A percentile compares a stretch with the other conserved stretches of the same genome.
Evolutionary conservation across 2,113 vertebrate genomes (phyloP).

Genomic region (Austrofundulus limnaeus): DNA sequence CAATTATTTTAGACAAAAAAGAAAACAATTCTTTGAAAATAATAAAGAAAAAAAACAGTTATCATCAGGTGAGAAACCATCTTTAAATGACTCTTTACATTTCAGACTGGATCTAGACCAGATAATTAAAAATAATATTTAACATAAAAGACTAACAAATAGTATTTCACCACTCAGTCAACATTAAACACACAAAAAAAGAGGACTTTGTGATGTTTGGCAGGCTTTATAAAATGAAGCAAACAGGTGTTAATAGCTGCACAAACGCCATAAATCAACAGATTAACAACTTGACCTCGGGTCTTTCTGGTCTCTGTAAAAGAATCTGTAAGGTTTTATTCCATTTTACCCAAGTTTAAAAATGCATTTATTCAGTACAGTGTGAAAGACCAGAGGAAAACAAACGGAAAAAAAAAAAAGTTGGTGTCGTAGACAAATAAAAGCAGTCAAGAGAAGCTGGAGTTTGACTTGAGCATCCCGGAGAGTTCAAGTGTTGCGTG

Average conservation of each 20-base stretch:
- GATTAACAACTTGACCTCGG: conserved; percentile 26
- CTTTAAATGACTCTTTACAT: conserved; percentile 61
- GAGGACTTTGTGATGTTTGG: conserved; percentile 59
- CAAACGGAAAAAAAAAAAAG: conserved; percentile 5
- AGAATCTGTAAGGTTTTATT: conserved; percentile 38
- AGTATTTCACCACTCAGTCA: conserved; percentile 58
- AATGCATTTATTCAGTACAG: conserved; percentile 51
- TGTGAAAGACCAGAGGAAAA: conserved; percentile 55
- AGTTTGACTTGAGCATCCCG: too few species aligned
- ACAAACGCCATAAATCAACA: conserved; percentile 40
- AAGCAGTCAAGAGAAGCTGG: conserved; percentile 31
- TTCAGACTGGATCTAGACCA: conserved; percentile 53
- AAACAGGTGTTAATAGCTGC: conserved; percentile 37
- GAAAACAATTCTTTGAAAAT: conserved; percentile 61
- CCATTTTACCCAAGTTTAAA: conserved; percentile 51
- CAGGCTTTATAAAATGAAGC: conserved; percentile 57
- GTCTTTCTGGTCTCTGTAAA: conserved; percentile 22
- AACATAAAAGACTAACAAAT: conserved; percentile 68
- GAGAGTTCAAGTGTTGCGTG: conserved; percentile 47
- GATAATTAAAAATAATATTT: conserved; percentile 46
- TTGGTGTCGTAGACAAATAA: conserved; percentile 54
- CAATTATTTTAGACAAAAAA: conserved; percentile 61
- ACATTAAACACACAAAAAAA: conserved; percentile 61
- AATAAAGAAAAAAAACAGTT: conserved; percentile 62
- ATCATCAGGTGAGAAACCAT: conserved; percentile 62